Conservation (phyloP, 2,113 vertebrate genomes). For the Nesoenas mayeri region DNA sequence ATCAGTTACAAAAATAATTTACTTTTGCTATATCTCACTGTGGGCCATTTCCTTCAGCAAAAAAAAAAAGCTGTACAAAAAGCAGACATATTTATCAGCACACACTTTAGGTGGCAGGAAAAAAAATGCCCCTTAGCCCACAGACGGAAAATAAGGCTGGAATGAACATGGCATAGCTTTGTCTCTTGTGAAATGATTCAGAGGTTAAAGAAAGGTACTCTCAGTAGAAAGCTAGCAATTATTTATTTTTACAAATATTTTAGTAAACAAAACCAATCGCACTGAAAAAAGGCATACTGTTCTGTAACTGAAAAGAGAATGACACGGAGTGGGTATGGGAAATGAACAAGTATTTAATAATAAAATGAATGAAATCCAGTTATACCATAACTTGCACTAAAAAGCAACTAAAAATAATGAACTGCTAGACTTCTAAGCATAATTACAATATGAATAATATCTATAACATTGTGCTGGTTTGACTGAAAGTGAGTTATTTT, state of each 20-base stretch:
- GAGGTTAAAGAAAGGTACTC: not conserved
- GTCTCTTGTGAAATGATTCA: not conserved
- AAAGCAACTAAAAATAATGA: not conserved
- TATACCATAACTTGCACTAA: not conserved
- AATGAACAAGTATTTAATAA: not conserved
- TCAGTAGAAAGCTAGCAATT: not conserved
- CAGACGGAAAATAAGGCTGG: not conserved
- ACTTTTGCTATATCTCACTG: constrained; percentile 10
- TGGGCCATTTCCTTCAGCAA: not conserved
- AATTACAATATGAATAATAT: not conserved
- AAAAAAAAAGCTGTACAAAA: not conserved
- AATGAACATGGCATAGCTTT: not conserved
- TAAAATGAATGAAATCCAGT: not conserved
- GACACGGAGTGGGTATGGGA: not conserved
- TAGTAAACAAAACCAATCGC: not conserved
- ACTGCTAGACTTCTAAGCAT: not conserved
- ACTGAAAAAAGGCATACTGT: not conserved
- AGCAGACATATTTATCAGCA: constrained; percentile 35
- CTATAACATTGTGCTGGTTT: not conserved
- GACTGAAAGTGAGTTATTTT: too few species aligned
- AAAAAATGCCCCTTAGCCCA: not conserved
- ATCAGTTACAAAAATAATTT: not conserved
- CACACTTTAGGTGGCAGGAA: not conserved
- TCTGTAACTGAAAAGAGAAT: not conserved
- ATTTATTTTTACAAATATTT: not conserved